A percentile compares a stretch with the other conserved stretches of the same genome.
phyloP scores from a whole-genome alignment of 1,140 invertebrate species.

The Lordiphosa stackelbergi region DNA sequence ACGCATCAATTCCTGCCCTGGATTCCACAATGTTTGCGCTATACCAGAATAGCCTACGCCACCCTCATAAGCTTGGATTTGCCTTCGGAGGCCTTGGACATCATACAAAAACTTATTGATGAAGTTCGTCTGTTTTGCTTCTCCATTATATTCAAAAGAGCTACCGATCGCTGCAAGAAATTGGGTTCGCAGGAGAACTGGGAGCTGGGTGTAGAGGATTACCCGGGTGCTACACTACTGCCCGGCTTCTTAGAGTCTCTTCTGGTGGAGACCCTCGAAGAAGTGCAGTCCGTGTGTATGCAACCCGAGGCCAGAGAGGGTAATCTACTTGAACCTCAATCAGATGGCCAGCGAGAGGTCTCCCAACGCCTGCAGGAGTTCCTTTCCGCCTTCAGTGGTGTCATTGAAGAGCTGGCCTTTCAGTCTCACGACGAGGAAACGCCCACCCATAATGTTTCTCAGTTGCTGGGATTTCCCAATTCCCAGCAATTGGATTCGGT shows the following conservation, averaged over 20 bases:
- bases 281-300: constrained; percentile 91
- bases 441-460: constrained; percentile 81
- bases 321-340: constrained; percentile 81
- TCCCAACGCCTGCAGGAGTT: constrained; percentile 85
- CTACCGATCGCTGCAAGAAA: constrained; percentile 87
- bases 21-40: constrained; percentile 88
- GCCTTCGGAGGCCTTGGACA: constrained; percentile 87
- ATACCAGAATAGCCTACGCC: constrained; percentile 83
- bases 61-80: constrained; percentile 86
- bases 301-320: constrained; percentile 84
- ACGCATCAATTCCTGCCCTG: constrained; percentile 82
- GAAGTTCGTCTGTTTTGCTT: constrained; percentile 93
- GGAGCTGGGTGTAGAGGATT: constrained; percentile 88
- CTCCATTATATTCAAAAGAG: constrained; percentile 89
- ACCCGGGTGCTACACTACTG: constrained; percentile 79
- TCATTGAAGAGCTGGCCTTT: constrained; percentile 82
- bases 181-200: constrained; percentile 90
- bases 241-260: constrained; percentile 91
- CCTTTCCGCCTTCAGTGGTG: constrained; percentile 82
- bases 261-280: constrained; percentile 88
- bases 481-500: constrained; percentile 76
- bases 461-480: constrained; percentile 82
- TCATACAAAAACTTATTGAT: constrained; percentile 90
- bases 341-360: constrained; percentile 82
- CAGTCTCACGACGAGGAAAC: constrained; percentile 82